These are phyloP conservation scores for Himalopsyche japonica DNA, from an alignment of 2,888 invertebrate genomes.

Conservation along the genomic window DNA sequence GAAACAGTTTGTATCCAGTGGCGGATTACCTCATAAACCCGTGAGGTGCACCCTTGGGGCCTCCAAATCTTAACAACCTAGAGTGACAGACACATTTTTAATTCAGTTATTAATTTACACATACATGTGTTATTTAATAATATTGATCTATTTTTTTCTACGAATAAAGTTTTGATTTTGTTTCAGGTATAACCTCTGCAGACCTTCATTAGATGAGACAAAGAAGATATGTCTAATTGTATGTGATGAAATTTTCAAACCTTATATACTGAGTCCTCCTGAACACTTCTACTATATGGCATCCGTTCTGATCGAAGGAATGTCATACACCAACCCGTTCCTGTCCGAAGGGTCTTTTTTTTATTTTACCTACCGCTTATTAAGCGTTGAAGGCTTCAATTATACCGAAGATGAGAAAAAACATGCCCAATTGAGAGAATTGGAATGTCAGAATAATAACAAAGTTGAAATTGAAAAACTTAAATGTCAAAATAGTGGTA, in stretches of 20 bases:
- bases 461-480: conserved; percentile 6
- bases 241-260: conserved; percentile 64
- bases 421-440: not conserved
- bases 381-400: conserved; percentile 58
- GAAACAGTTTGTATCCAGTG: too few species aligned
- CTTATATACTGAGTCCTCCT: conserved; percentile 62
- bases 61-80: too few species aligned
- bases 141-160: too few species aligned
- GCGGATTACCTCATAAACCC: too few species aligned
- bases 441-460: not conserved
- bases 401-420: not conserved
- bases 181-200: conserved; percentile 72
- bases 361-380: conserved; percentile 60
- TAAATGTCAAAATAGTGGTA: conserved; percentile 1
- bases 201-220: conserved; percentile 65
- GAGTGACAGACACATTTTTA: too few species aligned
- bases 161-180: not conserved
- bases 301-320: conserved; percentile 65
- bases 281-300: conserved; percentile 70
- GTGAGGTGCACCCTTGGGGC: too few species aligned
- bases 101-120: too few species aligned
- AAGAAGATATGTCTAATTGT: conserved; percentile 62
- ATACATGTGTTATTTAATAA: not conserved
- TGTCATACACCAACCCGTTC: conserved; percentile 70
- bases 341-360: conserved; percentile 63